Evolutionary conservation across 1,140 invertebrate species (phyloP).

Genomic region (Linepithema humile): DNA sequence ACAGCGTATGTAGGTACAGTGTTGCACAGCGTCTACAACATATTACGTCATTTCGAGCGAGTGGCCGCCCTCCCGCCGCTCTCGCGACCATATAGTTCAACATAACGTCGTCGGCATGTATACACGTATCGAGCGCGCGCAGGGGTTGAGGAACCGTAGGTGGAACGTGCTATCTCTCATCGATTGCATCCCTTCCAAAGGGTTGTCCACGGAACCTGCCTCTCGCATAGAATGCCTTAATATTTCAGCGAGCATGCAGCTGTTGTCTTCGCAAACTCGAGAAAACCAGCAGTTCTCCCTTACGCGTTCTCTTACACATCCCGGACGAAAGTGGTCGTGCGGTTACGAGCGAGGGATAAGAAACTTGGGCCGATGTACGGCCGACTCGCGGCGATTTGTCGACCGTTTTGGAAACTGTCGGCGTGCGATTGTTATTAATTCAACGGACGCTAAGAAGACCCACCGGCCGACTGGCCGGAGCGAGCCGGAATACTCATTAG

Average conservation of each 20-base stretch:
- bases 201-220: constrained; percentile 54
- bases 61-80: background rate
- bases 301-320: constrained; percentile 7
- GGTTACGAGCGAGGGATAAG: background rate
- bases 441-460: constrained; percentile 63
- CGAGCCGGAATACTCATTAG: constrained; percentile 62
- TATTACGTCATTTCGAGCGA: constrained; percentile 30
- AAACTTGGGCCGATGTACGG: background rate
- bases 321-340: constrained; percentile 16
- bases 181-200: constrained; percentile 61
- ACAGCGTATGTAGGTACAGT: background rate
- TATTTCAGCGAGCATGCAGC: constrained; percentile 71
- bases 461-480: constrained; percentile 53
- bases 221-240: constrained; percentile 63
- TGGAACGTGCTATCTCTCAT: constrained; percentile 43
- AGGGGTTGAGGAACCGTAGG: constrained; percentile 19
- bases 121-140: constrained; percentile 15
- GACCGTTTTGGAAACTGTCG: constrained; percentile 52
- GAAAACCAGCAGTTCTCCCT: constrained; percentile 47
- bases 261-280: constrained; percentile 74
- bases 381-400: constrained; percentile 11
- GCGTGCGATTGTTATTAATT: constrained; percentile 70
- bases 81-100: constrained; percentile 13
- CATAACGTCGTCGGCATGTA: background rate
- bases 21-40: background rate